Evolutionary conservation across 2,797 vertebrate genomes (phyloP), one percentile per base, ranked within the genome.

Genomic region (Denticeps clupeoides): DNA sequence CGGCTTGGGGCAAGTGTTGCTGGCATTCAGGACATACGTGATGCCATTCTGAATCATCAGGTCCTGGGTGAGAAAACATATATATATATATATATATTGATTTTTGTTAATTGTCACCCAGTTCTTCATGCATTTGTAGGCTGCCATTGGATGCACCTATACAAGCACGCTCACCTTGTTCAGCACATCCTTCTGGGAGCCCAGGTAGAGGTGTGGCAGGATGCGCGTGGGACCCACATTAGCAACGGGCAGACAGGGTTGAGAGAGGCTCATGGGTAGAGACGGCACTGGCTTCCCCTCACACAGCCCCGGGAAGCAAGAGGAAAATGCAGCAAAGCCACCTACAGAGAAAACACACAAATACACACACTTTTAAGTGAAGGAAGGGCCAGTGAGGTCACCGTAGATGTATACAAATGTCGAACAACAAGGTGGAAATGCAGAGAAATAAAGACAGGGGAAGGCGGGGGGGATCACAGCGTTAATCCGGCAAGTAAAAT

Each of bases 1-100:
- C 1, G 93, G 93, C 71, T 97, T 96, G 55, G 93, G 93, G 72
- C 93, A 97, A 61, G 92, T 93, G 82, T 90, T 97, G 82, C 93
- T 97, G 69, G 93, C 93, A 0, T 97, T 97, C 65, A 97, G 83
- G 60, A 97, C 92, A 0, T 93, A 97, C 55, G 91, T 96, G 74
- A 97, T 95, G 56, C 90, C 89, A 0, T 92, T 95, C 63, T 90
- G 91, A n/a, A 81, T 85, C 93, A 97, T 97, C 72, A 97, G 71
- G 49, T 96, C 93, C 93, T 97, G 67, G 52, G 28, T 12, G 25
- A 16, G 16, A n/a, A n/a, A n/a, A n/a, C n/a, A n/a, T n/a, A n/a
- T n/a, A n/a, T n/a, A n/a, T n/a, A n/a, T n/a, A n/a, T n/a, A n/a
- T n/a, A n/a, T n/a, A n/a, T n/a, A n/a, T n/a, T n/a, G n/a, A n/a